Base-by-base conservation (phyloP, 2,797 vertebrate species). In the Mycteria americana region DNA sequence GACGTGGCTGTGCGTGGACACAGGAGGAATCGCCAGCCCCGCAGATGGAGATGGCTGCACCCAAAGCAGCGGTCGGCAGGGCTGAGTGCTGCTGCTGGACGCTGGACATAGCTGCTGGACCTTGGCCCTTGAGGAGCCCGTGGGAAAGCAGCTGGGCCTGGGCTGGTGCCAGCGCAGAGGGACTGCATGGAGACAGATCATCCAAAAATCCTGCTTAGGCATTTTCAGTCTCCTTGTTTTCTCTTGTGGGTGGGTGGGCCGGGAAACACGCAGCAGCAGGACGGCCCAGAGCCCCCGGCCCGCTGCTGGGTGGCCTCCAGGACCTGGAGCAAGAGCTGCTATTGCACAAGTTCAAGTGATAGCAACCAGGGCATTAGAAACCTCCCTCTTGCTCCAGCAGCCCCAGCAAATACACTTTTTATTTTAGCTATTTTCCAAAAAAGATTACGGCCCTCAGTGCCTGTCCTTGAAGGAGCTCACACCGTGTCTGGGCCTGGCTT, bases 71-170 rank as follows among this genome's bases (percentile, higher is more conserved):
- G 1, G 35, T 21, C 2, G 3, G 37, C 39, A 51, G 41, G 39
- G 27, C 24, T 65, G 35, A 19, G 28, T 35, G 50, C 23, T 51
- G 77, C 18, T 1, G 1, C 45, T 75, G 77, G 8, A 6, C 3
- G 3, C 48, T 84, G 68, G 67, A 35, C 15, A 8, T 16, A 39
- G 64, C 30, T 60, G 14, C 57, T 81, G 79, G 73, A 60, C 23
- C 33, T 67, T 1, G 0, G 41, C 37, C 57, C 24, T 68, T 0
- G 0, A 74, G n/a, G 17, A 83, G 30, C 28, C 68, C 3, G 1
- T 88, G 76, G 41, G 64, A 92, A 80, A 85, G 68, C 79, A 89
- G 43, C 85, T 60, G 48, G 18, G 50, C 45, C 48, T 69, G 87
- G 75, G 27, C 41, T 0, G 3, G 11, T 3, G 7, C 70, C 92